Evolutionary conservation across 2,888 invertebrate genomes (phyloP), one percentile per base, ranked within the genome.

Genomic region (Scotopteryx bipunctaria): DNA sequence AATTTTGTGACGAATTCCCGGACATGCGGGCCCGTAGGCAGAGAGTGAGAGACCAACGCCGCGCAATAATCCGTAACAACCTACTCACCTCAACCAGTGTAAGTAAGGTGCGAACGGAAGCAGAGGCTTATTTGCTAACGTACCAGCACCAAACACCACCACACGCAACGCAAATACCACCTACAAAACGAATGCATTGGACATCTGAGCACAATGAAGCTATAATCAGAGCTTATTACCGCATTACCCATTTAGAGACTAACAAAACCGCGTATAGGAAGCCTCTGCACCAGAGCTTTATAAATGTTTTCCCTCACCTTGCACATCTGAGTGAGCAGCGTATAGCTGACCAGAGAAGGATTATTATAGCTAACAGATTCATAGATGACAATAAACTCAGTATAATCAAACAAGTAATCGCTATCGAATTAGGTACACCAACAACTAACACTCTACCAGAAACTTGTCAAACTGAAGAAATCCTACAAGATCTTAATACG

Each of bases 31-130:
- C 38, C 8, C 42, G 42, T n/a, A 36, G 29, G 27, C 52, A 53
- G 19, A 21, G 47, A 42, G 11, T 53, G 38, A 47, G 52, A 4
- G 52, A 53, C 13, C 52, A 53, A 27, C 42, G 53, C 3, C 3
- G 53, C 3, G 32, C 53, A 5, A 53, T 47, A 19, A 4, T 43
- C 1, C 29, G 47, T 1, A 47, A 25, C 13, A 47, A 38, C 3
- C 5, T 41, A 8, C 19, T 31, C 2, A 23, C 29, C 4, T 1
- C 9, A 5, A 16, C 9, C 2, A 1, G 6, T 9, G 9, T 40
- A 0, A 23, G 8, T 16, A 4, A 27, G 0, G 9, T 40, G 6
- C n/a, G 29, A 41, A 14, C 9, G 0, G 41, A 41, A 13, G 41
- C 19, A 41, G 29, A 31, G 8, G 3, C 29, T 0, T 13, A 19